Percentiles rank a stretch among this genome's conserved stretches.
Evolutionary conservation across 2,113 vertebrate species (phyloP).

Genomic region (human (Homo sapiens)): GRCh38 chr1:158745001-158745500

Average conservation of each 20-base stretch:
- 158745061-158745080: neutral
- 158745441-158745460: neutral
- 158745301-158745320: neutral
- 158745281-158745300: neutral
- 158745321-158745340: neutral
- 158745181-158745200: neutral
- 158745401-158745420: neutral
- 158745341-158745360: neutral
- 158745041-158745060: neutral
- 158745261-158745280: neutral
- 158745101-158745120: neutral
- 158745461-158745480: neutral
- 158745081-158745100: no score
- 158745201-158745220: neutral
- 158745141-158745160: rapidly evolving
- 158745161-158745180: neutral
- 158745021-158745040: neutral
- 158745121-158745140: neutral
- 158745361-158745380: neutral
- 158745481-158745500: neutral
- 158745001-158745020: neutral
- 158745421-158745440: neutral
- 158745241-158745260: neutral
- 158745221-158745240: neutral
- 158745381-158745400: neutral